phyloP scores from a whole-genome alignment of 2,113 vertebrate species.

The Pao palembangensis region DNA sequence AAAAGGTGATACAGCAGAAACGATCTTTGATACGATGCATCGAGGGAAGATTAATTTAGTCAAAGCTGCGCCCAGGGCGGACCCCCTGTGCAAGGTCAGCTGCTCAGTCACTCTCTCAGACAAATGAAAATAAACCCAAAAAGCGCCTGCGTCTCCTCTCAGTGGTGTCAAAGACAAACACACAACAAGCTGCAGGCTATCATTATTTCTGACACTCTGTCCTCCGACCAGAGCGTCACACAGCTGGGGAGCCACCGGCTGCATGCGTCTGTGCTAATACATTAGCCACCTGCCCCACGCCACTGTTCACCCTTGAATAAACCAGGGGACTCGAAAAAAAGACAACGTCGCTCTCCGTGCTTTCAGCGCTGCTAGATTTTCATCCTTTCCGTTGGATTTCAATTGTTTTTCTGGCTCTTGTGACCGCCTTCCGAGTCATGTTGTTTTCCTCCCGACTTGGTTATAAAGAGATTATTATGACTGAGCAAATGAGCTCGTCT shows the following conservation, averaged over 20 bases:
- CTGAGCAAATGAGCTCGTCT: slow-evolving; percentile 27
- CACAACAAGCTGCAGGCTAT: slow-evolving; percentile 57
- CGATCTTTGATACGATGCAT: slow-evolving; percentile 35
- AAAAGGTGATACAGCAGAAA: slow-evolving; percentile 10
- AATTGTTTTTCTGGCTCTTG: neutral
- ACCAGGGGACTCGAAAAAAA: slow-evolving; percentile 2
- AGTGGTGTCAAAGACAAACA: slow-evolving; percentile 29
- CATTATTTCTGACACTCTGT: slow-evolving; percentile 63
- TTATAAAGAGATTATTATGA: slow-evolving; percentile 26
- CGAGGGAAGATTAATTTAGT: slow-evolving; percentile 41
- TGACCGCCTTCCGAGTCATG: slow-evolving; percentile 7
- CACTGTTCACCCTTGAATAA: slow-evolving; percentile 25
- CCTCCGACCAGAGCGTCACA: slow-evolving; percentile 28
- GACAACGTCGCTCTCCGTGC: too few relatives aligned
- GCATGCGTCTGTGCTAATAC: slow-evolving; percentile 41
- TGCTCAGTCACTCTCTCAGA: slow-evolving; percentile 38
- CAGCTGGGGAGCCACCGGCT: slow-evolving; percentile 43
- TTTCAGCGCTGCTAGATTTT: too few relatives aligned
- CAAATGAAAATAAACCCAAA: slow-evolving; percentile 15
- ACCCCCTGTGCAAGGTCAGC: slow-evolving; percentile 36
- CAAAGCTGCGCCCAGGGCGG: slow-evolving; percentile 30
- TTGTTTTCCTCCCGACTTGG: slow-evolving; percentile 5
- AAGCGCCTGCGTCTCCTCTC: slow-evolving; percentile 24
- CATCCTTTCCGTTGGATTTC: slow-evolving; percentile 3
- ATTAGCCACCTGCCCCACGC: slow-evolving; percentile 53